Percentiles rank a stretch among this genome's conserved stretches.
Evolutionary conservation across 1,140 invertebrate genomes (phyloP).

Genomic region (Drosophila ananassae): DNA sequence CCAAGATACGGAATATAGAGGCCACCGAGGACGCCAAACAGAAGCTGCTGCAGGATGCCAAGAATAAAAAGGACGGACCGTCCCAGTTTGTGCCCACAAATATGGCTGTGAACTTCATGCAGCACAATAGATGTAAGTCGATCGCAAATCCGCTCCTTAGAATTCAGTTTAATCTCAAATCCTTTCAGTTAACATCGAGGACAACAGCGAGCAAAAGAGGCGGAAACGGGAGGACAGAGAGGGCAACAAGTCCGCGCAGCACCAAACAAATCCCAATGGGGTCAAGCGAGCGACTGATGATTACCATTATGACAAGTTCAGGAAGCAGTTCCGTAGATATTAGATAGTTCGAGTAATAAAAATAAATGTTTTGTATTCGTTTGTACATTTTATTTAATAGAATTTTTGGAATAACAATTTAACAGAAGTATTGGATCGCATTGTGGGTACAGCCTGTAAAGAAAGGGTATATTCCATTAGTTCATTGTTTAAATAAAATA

Average conservation of each 20-base stretch:
- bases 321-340: slow-evolving; percentile 97
- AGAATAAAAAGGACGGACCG: slow-evolving; percentile 96
- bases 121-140: slow-evolving; percentile 95
- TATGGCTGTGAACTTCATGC: slow-evolving; percentile 99
- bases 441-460: slow-evolving; percentile 2
- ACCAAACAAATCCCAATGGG: slow-evolving; percentile 84
- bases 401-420: not conserved
- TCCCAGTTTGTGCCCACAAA: slow-evolving; percentile 98
- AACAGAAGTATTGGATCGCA: not conserved
- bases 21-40: slow-evolving; percentile 98
- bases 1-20: slow-evolving; percentile 99
- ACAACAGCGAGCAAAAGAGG: slow-evolving; percentile 86
- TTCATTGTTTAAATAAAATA: not conserved
- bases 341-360: slow-evolving; percentile 83
- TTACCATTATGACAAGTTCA: slow-evolving; percentile 98
- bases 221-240: slow-evolving; percentile 85
- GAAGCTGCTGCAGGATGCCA: slow-evolving; percentile 93
- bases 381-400: not conserved
- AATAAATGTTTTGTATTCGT: slow-evolving; percentile 2
- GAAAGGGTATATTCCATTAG: not conserved
- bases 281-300: slow-evolving; percentile 95
- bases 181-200: slow-evolving; percentile 92
- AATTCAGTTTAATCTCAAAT: slow-evolving; percentile 37
- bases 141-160: not conserved
- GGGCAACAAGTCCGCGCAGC: slow-evolving; percentile 78